These are phyloP conservation scores for Lerista edwardsae DNA, from an alignment of 2,797 vertebrate species.

Conservation along the genomic window DNA sequence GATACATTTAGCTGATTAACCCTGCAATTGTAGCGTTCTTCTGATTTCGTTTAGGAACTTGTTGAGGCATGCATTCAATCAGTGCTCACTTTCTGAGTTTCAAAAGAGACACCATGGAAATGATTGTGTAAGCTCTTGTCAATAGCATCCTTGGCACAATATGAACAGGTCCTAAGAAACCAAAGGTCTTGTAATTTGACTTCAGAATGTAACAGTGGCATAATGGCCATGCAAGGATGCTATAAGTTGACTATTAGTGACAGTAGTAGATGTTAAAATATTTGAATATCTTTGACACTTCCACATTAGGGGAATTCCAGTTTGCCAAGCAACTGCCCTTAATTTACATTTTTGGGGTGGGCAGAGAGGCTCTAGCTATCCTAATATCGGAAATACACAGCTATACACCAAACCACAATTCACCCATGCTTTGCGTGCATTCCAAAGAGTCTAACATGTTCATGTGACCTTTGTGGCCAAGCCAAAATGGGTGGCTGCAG, in stretches of 20 bases:
- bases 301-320: neutral
- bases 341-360: neutral
- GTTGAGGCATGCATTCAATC: neutral
- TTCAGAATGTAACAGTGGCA: neutral
- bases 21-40: neutral
- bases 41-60: neutral
- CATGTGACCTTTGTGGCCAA: too few relatives aligned
- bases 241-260: neutral
- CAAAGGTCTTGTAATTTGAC: neutral
- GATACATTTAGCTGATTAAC: neutral
- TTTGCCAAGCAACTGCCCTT: neutral
- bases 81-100: neutral
- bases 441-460: too few relatives aligned
- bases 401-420: neutral
- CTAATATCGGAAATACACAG: neutral
- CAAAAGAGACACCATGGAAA: neutral
- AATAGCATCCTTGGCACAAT: neutral
- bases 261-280: too few relatives aligned
- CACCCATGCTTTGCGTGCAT: neutral
- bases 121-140: neutral
- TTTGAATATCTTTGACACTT: neutral
- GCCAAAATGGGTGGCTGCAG: too few relatives aligned
- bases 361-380: too few relatives aligned
- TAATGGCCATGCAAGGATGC: neutral
- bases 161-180: neutral